These are phyloP conservation scores for Bryconaethiops microstoma DNA, from an alignment of 2,797 vertebrate species.

Conservation along the genomic window DNA sequence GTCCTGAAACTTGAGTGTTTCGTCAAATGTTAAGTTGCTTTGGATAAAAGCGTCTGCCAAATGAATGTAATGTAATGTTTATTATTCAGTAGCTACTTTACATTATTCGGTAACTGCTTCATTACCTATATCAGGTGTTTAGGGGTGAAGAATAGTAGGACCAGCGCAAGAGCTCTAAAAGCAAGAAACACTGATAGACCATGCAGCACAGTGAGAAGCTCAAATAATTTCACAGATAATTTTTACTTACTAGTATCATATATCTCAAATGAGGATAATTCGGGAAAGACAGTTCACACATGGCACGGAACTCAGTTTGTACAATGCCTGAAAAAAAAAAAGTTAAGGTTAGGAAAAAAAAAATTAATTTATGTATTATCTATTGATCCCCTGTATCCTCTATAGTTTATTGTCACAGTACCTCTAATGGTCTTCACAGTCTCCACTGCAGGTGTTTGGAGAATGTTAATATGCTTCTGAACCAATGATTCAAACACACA, in stretches of 20 bases:
- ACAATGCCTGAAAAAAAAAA: constrained; percentile 43
- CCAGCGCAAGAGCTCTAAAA: too few species aligned
- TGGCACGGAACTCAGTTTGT: constrained; percentile 43
- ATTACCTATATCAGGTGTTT: too few species aligned
- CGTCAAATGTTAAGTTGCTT: too few species aligned
- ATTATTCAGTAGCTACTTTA: neutral
- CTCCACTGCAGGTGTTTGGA: constrained; percentile 44
- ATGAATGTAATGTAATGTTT: too few species aligned
- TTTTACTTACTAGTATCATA: constrained; percentile 48
- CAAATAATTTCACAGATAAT: neutral
- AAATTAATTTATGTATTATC: neutral
- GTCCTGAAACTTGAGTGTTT: too few species aligned
- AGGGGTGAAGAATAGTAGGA: too few species aligned
- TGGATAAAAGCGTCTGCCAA: too few species aligned
- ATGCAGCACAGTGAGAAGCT: neutral
- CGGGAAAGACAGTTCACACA: constrained; percentile 47
- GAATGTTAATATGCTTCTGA: constrained; percentile 47
- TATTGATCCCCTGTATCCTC: neutral
- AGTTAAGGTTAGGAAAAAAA: neutral
- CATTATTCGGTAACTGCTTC: neutral
- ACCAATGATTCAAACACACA: constrained; percentile 47
- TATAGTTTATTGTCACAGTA: neutral
- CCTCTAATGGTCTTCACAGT: constrained; percentile 44
- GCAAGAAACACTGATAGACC: neutral
- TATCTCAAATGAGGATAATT: constrained; percentile 53